These are phyloP conservation scores for Himalopsyche kuldschensis DNA, from an alignment of 2,888 invertebrate genomes.

Conservation along the genomic window DNA sequence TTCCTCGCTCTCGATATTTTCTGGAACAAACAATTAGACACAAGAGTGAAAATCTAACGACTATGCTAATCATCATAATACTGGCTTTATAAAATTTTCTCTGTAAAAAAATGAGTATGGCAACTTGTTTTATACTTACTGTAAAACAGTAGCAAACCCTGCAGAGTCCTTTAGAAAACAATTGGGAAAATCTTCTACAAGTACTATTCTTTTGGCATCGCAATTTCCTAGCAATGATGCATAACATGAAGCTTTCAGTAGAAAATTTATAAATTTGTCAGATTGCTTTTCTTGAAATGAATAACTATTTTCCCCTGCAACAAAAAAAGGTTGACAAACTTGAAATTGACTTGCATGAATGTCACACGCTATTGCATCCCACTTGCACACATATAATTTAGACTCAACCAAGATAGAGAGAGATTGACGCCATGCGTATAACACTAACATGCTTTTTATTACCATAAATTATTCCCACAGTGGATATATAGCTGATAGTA, in stretches of 20 bases:
- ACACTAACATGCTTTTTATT: no score
- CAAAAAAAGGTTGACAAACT: neutral
- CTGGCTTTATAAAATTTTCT: no score
- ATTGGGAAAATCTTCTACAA: slow-evolving; percentile 85
- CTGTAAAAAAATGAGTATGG: no score
- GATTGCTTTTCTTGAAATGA: slow-evolving; percentile 60
- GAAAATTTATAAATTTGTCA: slow-evolving; percentile 73
- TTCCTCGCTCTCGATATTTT: slow-evolving; percentile 62
- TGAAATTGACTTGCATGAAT: no score
- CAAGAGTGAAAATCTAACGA: no score
- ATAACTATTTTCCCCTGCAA: slow-evolving; percentile 23
- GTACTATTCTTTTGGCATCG: slow-evolving; percentile 61
- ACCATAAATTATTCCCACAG: neutral
- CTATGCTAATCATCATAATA: no score
- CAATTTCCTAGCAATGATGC: slow-evolving; percentile 59
- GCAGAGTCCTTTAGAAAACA: slow-evolving; percentile 67
- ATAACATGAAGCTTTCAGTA: slow-evolving; percentile 78
- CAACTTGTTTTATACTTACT: slow-evolving; percentile 56
- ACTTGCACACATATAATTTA: no score
- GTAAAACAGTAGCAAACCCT: slow-evolving; percentile 67
- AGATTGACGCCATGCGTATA: no score
- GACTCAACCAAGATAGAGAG: no score
- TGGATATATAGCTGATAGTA: neutral
- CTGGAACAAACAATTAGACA: slow-evolving; percentile 49
- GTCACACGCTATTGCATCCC: no score